These are phyloP conservation scores for Matsumurasca onukii DNA, from an alignment of 1,140 invertebrate species.

Conservation along the genomic window DNA sequence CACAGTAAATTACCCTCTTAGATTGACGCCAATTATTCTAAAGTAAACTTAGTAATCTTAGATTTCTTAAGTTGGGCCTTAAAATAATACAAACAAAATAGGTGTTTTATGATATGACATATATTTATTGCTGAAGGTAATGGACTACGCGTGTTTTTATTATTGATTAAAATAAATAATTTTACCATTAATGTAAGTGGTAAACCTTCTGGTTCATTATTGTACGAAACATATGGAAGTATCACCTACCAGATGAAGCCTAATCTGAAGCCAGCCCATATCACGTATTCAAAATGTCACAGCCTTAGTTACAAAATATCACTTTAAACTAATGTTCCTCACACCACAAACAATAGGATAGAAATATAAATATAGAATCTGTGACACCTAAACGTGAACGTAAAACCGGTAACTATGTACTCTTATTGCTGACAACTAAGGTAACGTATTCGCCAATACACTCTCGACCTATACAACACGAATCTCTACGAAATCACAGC, in stretches of 20 bases:
- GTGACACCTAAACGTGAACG: neutral
- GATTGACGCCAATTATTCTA: too few relatives aligned
- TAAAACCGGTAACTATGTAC: neutral
- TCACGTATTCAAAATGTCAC: neutral
- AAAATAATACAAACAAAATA: too few relatives aligned
- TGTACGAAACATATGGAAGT: too few relatives aligned
- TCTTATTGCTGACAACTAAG: neutral
- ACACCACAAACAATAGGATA: neutral
- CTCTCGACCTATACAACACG: neutral
- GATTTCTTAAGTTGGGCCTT: too few relatives aligned
- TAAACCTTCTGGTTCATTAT: too few relatives aligned
- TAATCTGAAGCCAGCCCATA: conserved; percentile 31
- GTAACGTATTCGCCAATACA: neutral
- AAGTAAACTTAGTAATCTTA: too few relatives aligned
- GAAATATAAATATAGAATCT: neutral
- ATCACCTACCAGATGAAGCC: conserved; percentile 26
- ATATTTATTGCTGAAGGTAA: too few relatives aligned
- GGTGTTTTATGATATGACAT: too few relatives aligned
- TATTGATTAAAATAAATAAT: too few relatives aligned
- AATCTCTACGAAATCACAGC: neutral
- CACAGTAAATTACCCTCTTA: too few relatives aligned
- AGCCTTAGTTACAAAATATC: conserved; percentile 13
- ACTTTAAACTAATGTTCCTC: neutral
- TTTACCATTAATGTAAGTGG: too few relatives aligned
- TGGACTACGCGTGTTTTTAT: too few relatives aligned